phyloP scores from a whole-genome alignment of 2,113 vertebrate genomes.

The Lycaon pictus region DNA sequence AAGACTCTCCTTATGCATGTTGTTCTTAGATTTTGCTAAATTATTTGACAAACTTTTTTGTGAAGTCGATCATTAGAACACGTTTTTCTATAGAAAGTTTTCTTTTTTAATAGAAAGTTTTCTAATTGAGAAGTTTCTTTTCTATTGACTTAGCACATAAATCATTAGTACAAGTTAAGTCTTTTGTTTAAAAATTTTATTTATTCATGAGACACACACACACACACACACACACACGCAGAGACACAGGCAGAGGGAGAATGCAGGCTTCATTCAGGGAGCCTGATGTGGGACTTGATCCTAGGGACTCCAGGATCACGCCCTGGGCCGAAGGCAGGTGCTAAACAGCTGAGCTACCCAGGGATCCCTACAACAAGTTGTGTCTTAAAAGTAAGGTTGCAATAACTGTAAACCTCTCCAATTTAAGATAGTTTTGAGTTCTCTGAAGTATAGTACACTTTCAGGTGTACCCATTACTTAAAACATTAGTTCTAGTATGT shows the following conservation, averaged over 20 bases:
- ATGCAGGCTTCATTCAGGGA: too few relatives aligned
- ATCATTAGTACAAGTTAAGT: neutral
- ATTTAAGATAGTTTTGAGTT: conserved; percentile 46
- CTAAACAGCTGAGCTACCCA: too few relatives aligned
- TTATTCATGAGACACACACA: too few relatives aligned
- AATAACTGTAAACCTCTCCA: conserved; percentile 13
- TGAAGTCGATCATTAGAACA: conserved; percentile 31
- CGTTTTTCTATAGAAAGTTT: conserved; percentile 51
- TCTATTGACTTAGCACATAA: neutral
- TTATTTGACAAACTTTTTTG: conserved; percentile 39
- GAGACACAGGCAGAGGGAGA: too few relatives aligned
- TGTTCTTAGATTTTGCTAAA: conserved; percentile 16
- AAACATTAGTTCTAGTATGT: neutral
- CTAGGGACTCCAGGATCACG: too few relatives aligned
- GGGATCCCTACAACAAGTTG: neutral
- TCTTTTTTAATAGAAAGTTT: conserved; percentile 5
- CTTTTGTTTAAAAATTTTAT: too few relatives aligned
- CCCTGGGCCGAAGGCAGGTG: too few relatives aligned
- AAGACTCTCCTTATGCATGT: conserved; percentile 12
- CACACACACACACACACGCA: too few relatives aligned
- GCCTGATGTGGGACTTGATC: too few relatives aligned
- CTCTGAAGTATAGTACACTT: neutral
- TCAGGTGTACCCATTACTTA: neutral
- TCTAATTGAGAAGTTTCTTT: neutral
- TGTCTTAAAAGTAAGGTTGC: neutral